Evolutionary conservation across 1,140 invertebrate genomes (phyloP), one percentile per base, ranked within the genome.

Genomic region (Pteromalus puparum): DNA sequence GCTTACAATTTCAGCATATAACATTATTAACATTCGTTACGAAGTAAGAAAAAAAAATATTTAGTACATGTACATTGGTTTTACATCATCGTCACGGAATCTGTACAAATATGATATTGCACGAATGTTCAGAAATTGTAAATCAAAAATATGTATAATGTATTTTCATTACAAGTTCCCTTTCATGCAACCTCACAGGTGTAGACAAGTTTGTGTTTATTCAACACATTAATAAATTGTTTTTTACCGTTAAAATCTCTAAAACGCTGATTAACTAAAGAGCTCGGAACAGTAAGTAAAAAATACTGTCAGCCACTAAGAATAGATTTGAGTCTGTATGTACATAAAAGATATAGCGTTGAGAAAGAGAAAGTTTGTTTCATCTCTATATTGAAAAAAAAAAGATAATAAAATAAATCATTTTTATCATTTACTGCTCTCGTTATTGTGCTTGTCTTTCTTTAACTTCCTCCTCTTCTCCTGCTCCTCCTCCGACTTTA

Each of bases 341-440:
- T 81, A 81, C 46, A 81, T 73, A 81, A 68, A 70, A 80, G 10
- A 26, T 78, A 65, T 1, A 42, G 67, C 34, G 2, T 68, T 42
- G n/a, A 6, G 24, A 68, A 79, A 67, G 13, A 61, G 53, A 68
- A 61, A 67, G 21, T 68, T 67, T 79, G 21, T 80, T 70, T 80
- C 65, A 61, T 61, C 24, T 70, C 3, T 67, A 34, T 78, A 38
- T 68, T 68, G 34, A 68, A 70, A 67, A 79, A 13, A 78, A 38
- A 38, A n/a, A 61, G 48, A 53, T 53, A 53, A 61, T 61, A 61
- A n/a, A 61, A 61, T 68, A 42, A 13, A 38, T 38, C 78, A 26
- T 80, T 70, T 80, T 80, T 70, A 80, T 70, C 38, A 42, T 80
- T 80, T 80, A 70, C 34, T 38, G 34, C 26, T 70, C 46, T 70